These are phyloP conservation scores for Cephonodes hylas DNA, from an alignment of 2,888 invertebrate species.

Conservation along the genomic window DNA sequence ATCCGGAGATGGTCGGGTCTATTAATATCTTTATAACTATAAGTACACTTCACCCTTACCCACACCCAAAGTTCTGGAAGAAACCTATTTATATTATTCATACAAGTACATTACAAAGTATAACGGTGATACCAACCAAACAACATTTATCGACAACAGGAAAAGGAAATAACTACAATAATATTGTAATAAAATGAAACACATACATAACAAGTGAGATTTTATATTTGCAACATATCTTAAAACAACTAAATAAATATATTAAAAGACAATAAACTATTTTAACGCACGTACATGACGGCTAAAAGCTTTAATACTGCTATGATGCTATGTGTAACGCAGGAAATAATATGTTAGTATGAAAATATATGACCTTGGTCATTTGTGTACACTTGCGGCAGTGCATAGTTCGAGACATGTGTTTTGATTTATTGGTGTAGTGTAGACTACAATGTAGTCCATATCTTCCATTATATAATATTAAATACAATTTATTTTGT, in stretches of 20 bases:
- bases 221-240: constrained; percentile 43
- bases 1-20: no score
- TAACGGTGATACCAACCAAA: no score
- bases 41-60: no score
- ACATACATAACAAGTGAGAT: constrained; percentile 38
- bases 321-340: constrained; percentile 18
- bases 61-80: no score
- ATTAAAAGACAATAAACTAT: constrained; percentile 33
- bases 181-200: constrained; percentile 20
- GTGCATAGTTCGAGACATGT: background rate
- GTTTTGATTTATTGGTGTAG: no score
- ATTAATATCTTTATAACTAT: no score
- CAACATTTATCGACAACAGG: no score
- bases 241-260: constrained; percentile 35
- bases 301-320: constrained; percentile 49
- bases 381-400: background rate
- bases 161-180: background rate
- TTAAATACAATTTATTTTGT: background rate
- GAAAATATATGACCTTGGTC: constrained; percentile 22
- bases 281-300: constrained; percentile 23
- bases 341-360: constrained; percentile 5
- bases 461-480: background rate
- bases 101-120: no score
- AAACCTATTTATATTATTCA: no score
- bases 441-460: no score